A percentile compares a stretch with the other conserved stretches of the same genome.
phyloP scores from a whole-genome alignment of 2,888 invertebrate genomes.

The Hydropsyche betteni region DNA sequence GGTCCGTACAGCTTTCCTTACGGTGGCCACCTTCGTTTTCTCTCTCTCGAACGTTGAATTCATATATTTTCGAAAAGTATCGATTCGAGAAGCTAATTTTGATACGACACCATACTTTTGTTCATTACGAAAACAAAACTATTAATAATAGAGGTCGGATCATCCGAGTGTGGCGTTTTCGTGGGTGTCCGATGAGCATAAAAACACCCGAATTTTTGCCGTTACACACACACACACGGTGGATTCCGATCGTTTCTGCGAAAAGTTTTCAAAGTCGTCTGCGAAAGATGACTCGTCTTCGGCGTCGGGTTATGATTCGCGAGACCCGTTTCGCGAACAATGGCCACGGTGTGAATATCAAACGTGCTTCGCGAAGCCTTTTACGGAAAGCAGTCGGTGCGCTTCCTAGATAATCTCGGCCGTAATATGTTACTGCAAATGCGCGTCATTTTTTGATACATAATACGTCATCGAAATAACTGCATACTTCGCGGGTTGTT shows the following conservation, averaged over 20 bases:
- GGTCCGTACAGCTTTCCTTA: no score
- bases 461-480: neutral
- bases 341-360: constrained; percentile 21
- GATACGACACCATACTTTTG: no score
- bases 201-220: neutral
- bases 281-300: neutral
- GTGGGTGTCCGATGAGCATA: neutral
- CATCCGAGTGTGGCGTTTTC: neutral
- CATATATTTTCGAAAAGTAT: no score
- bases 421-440: neutral
- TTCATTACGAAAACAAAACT: no score
- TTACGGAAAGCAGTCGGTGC: neutral
- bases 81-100: no score
- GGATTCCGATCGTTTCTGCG: no score
- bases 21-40: no score
- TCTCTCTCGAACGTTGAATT: no score
- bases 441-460: neutral
- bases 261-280: no score
- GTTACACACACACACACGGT: neutral
- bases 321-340: constrained; percentile 11
- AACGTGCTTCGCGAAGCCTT: constrained; percentile 7
- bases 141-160: no score
- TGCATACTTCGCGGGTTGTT: neutral
- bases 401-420: constrained; percentile 12
- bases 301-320: neutral